phyloP scores from a whole-genome alignment of 2,888 invertebrate species.

The Noctua comes region DNA sequence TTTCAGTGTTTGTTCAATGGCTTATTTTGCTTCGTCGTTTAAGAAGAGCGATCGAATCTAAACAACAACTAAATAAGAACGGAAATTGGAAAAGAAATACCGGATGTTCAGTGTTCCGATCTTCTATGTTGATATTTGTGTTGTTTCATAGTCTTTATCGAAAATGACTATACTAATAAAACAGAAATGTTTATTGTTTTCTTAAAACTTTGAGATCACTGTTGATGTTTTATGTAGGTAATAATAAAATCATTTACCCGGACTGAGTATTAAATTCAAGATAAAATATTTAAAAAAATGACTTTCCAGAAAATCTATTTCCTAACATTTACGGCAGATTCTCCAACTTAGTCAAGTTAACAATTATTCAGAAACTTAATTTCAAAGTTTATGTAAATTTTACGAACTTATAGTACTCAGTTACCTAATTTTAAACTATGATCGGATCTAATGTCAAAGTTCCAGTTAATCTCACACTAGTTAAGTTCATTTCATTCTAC shows the following conservation, averaged over 20 bases:
- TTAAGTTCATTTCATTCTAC: constrained; percentile 28
- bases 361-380: constrained; percentile 34
- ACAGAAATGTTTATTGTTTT: neutral
- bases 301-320: neutral
- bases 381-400: constrained; percentile 44
- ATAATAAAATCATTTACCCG: neutral
- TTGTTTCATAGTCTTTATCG: constrained; percentile 16
- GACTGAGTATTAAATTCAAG: neutral
- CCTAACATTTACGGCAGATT: neutral
- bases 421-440: constrained; percentile 56
- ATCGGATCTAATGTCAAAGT: constrained; percentile 57
- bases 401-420: constrained; percentile 44
- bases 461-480: constrained; percentile 48
- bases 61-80: constrained; percentile 49
- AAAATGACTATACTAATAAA: neutral
- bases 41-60: constrained; percentile 25
- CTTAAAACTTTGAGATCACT: neutral
- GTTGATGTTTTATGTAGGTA: neutral
- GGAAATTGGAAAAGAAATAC: constrained; percentile 49
- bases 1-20: constrained; percentile 8
- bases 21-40: constrained; percentile 10
- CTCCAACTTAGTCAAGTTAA: constrained; percentile 12
- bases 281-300: neutral
- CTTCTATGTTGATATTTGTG: constrained; percentile 32
- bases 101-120: constrained; percentile 25